Evolutionary conservation across 2,888 invertebrate species (phyloP).

Genomic region (Eristalinus sepulchralis): DNA sequence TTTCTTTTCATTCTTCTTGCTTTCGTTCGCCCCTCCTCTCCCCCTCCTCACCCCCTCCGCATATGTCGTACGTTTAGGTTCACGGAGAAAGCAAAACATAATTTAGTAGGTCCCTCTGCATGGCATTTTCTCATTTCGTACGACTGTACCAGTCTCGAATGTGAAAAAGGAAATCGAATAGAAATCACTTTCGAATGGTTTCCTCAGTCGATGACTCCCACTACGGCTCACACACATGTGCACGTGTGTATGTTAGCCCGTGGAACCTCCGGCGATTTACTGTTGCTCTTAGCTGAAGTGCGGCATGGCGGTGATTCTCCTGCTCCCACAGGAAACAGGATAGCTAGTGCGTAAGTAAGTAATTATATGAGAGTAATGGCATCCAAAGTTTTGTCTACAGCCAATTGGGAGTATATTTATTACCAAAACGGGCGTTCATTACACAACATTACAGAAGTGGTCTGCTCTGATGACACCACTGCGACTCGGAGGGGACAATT

Average conservation of each 20-base stretch:
- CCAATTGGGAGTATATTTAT: conserved; percentile 53
- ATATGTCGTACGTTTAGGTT: not conserved
- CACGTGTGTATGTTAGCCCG: too few species aligned
- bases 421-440: conserved; percentile 36
- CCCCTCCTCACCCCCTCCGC: too few species aligned
- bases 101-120: conserved; percentile 41
- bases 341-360: conserved; percentile 48
- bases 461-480: not conserved
- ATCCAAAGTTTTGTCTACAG: conserved; percentile 52
- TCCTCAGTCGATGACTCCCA: conserved; percentile 23
- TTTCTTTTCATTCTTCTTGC: conserved; percentile 29
- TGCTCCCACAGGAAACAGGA: conserved; percentile 28
- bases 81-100: conserved; percentile 39
- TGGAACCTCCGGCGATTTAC: conserved; percentile 35
- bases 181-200: conserved; percentile 79
- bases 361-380: conserved; percentile 55
- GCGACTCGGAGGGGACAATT: conserved; percentile 21
- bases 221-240: not conserved
- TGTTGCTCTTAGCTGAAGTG: conserved; percentile 47
- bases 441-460: not conserved
- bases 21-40: not conserved
- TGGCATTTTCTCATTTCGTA: conserved; percentile 21
- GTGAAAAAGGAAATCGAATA: conserved; percentile 78
- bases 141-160: not conserved
- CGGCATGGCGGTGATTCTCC: conserved; percentile 5